A percentile compares a stretch with the other conserved stretches of the same genome.
Evolutionary conservation across 2,113 vertebrate genomes (phyloP).

Genomic region (Heptranchias perlo): DNA sequence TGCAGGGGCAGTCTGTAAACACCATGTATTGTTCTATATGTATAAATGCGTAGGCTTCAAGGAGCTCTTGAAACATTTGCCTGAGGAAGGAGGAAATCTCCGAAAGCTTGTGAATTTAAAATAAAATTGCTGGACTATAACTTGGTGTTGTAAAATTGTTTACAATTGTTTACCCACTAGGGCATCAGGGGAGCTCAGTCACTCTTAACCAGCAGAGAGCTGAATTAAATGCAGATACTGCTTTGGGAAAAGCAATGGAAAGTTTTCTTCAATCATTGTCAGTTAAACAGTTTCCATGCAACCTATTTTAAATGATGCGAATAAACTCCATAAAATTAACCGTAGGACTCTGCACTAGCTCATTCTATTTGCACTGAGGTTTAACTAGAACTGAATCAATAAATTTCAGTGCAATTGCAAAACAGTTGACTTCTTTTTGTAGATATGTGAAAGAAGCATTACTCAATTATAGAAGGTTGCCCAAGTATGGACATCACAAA

Average conservation of each 20-base stretch:
- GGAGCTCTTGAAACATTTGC: too few species aligned
- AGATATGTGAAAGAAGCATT: background rate
- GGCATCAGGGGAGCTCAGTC: background rate
- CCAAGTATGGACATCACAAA: background rate
- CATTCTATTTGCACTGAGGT: background rate
- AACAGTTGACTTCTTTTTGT: background rate
- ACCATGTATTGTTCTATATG: too few species aligned
- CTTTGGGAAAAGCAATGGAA: slow-evolving; percentile 3
- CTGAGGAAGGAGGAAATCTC: too few species aligned
- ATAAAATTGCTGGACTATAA: too few species aligned
- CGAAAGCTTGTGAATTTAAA: too few species aligned
- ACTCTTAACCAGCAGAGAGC: background rate
- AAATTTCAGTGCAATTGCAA: background rate
- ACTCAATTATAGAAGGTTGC: background rate
- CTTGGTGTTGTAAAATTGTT: too few species aligned
- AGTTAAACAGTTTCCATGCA: slow-evolving; percentile 1
- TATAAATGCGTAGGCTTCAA: too few species aligned
- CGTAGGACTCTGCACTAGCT: background rate
- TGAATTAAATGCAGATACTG: background rate
- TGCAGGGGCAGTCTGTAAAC: too few species aligned
- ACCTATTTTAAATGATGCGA: background rate
- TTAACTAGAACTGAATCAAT: slow-evolving; percentile 11
- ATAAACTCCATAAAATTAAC: background rate
- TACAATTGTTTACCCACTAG: background rate
- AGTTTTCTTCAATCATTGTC: background rate